These are phyloP conservation scores for Hecatera dysodea DNA, from an alignment of 2,888 invertebrate genomes.

Conservation along the genomic window DNA sequence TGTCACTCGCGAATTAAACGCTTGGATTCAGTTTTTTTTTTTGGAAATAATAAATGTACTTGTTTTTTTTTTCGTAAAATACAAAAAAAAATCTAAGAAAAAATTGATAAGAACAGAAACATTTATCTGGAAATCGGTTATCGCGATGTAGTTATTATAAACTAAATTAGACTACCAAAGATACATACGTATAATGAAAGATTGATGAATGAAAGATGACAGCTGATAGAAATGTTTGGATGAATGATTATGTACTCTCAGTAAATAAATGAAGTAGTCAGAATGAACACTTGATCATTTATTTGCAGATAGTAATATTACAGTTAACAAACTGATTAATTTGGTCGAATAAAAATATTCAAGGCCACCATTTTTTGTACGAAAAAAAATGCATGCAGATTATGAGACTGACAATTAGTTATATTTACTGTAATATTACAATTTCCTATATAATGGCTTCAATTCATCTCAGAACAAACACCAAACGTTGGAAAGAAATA, in stretches of 20 bases:
- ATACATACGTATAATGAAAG: too few species aligned
- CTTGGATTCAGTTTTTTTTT: constrained; percentile 14
- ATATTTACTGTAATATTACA: neutral
- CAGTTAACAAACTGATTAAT: too few species aligned
- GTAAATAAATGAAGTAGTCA: neutral
- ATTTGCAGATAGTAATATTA: too few species aligned
- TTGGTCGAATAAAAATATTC: neutral
- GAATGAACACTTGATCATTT: too few species aligned
- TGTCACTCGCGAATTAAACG: constrained; percentile 20
- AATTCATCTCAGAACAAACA: neutral
- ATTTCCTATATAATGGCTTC: neutral
- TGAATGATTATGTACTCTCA: neutral
- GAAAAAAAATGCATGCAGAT: too few species aligned
- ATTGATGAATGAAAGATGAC: neutral
- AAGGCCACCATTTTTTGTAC: too few species aligned
- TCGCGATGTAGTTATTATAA: too few species aligned
- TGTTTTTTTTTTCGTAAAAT: constrained; percentile 21
- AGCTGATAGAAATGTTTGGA: neutral
- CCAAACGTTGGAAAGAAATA: neutral
- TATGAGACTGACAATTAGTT: too few species aligned
- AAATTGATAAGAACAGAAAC: neutral
- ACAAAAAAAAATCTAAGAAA: neutral
- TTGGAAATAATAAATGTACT: too few species aligned
- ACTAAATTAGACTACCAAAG: too few species aligned
- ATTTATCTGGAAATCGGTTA: neutral